Evolutionary conservation across 2,888 invertebrate genomes (phyloP).

Genomic region (Mayetiola destructor): DNA sequence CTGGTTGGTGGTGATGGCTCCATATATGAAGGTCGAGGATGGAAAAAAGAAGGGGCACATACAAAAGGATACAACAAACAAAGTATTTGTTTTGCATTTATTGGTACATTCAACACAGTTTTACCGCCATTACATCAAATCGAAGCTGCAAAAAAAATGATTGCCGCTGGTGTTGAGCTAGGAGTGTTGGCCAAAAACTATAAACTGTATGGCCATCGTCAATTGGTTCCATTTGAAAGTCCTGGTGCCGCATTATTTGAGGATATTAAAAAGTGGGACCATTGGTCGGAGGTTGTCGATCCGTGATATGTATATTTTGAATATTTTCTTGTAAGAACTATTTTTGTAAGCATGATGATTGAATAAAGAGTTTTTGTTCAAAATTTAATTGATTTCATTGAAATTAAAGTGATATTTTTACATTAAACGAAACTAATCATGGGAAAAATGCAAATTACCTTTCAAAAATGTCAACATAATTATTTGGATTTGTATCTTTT

Average conservation of each 20-base stretch:
- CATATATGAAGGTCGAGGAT: constrained; percentile 58
- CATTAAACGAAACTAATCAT: no score
- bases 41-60: constrained; percentile 58
- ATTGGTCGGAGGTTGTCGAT: constrained; percentile 33
- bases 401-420: no score
- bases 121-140: constrained; percentile 42
- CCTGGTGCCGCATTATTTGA: constrained; percentile 51
- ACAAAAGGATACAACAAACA: constrained; percentile 47
- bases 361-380: no score
- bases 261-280: constrained; percentile 52
- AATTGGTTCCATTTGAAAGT: constrained; percentile 49
- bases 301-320: no score
- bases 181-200: constrained; percentile 49
- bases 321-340: no score
- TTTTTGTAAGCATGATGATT: no score
- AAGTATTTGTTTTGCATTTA: constrained; percentile 56
- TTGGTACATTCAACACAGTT: constrained; percentile 49
- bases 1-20: constrained; percentile 58
- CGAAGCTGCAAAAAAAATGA: constrained; percentile 44
- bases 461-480: no score
- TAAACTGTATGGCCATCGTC: constrained; percentile 52
- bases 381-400: no score
- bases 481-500: no score
- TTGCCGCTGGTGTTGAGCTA: constrained; percentile 44
- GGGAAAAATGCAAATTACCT: no score